Base-by-base conservation (phyloP, 2,888 invertebrate species). In the Clunio marinus region DNA sequence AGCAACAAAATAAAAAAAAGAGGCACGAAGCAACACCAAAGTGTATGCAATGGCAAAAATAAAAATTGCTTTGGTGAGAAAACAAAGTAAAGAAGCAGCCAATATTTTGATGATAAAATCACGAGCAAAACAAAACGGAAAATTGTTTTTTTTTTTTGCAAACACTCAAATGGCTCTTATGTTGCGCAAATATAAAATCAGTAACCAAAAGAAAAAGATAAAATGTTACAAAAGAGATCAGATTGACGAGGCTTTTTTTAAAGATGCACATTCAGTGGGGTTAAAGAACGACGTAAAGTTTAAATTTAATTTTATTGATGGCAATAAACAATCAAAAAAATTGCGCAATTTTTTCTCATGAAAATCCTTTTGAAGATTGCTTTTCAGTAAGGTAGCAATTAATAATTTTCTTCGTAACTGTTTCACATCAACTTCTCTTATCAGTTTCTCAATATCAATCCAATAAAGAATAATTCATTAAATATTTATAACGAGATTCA, bases 71-170 rank as follows among this genome's bases (percentile, higher is more conserved):
- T 32, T 5, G 51, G 60, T 35, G 60, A 35, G 15, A 60, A 60
- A 35, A 35, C 8, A 32, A 60, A 60, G 35, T 35, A 10, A 32
- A 15, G 37, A n/a, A 35, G 35, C 60, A 60, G 13, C 25, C 27
- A 22, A n/a, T 57, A 57, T 37, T 37, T 60, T 35, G 60, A 46
- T 46, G 46, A 60, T 60, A 60, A 60, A 57, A 57, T 57, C 57
- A 20, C 25, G 57, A 57, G 10, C 25, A 10, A 57, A 57, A 57
- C 10, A 57, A 13, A 24, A 57, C 57, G 27, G 27, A 27, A 57
- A 57, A 57, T 57, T 60, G 60, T 60, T 59, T 59, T 28, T 60
- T n/a, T n/a, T 35, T 37, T 22, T 13, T 24, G 41, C 41, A 17
- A n/a, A n/a, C n/a, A 15, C 22, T 51, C 17, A 59, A 59, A 58